These are phyloP conservation scores for Protobothrops mucrosquamatus DNA, from an alignment of 2,113 vertebrate genomes.

Conservation along the genomic window DNA sequence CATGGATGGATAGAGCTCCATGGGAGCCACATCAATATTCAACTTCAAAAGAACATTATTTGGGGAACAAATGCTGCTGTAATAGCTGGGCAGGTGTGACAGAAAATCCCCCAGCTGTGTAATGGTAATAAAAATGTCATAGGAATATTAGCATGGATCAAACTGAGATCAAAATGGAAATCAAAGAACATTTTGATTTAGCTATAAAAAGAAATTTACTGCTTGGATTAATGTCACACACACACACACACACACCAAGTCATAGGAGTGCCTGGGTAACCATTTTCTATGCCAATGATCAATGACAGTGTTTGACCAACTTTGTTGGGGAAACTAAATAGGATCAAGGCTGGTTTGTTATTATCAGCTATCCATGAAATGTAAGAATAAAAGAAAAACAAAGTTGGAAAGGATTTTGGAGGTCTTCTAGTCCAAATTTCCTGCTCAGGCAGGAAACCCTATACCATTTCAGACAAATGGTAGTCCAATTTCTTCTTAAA, in stretches of 20 bases:
- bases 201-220: neutral
- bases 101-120: neutral
- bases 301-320: neutral
- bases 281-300: neutral
- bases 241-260: neutral
- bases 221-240: neutral
- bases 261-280: neutral
- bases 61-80: neutral
- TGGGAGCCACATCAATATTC: neutral
- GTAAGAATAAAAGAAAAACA: neutral
- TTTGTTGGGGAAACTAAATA: neutral
- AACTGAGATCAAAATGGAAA: neutral
- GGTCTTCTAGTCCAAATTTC: neutral
- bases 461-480: neutral
- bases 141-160: neutral
- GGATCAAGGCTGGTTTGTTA: neutral
- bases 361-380: neutral
- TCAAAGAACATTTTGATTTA: too few species aligned
- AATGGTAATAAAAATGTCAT: neutral
- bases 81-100: neutral
- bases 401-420: neutral
- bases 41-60: neutral
- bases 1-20: neutral
- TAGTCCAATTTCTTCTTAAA: neutral
- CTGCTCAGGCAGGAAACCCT: neutral